Base-by-base conservation (phyloP, 2,113 vertebrate species). In the Gavia stellata region DNA sequence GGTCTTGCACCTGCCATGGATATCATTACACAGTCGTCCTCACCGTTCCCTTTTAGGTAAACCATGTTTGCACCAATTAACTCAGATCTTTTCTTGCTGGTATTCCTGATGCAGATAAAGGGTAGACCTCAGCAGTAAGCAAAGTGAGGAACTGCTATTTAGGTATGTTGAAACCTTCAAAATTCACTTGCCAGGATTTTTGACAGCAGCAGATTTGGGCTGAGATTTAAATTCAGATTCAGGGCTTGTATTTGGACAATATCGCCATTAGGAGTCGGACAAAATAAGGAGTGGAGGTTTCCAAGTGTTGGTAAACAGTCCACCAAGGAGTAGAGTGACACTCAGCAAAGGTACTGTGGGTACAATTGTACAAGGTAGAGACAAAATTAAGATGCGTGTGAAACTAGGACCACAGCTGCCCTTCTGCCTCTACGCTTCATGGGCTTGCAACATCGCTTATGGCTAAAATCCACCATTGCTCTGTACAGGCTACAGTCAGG, bases 1-100 rank as follows among this genome's bases (percentile, higher is more conserved):
- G 21, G 25, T 50, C 31, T 58, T 66, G 33, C 9, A 44, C 28
- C n/a, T 2, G 1, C 7, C 0, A 0, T 10, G 7, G 12, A 4
- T 79, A 42, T 40, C 14, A 2, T 44, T 59, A 14, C 9, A 49
- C 8, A 28, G 45, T 12, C 7, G 3, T 34, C 26, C 6, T 44
- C 78, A 66, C 17, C 1, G 1, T n/a, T 83, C n/a, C 28, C 33
- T 92, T 68, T 33, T 17, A 45, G 45, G 34, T 52, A 70, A 88
- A 55, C 18, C 2, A 82, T 66, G 67, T 31, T 20, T 4, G 3
- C 18, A 74, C 23, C 24, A 36, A 23, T 63, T 59, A 67, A 79
- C 8, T 58, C 5, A 8, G 26, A 36, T 44, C 11, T 87, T 88
- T 66, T 20, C 36, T 74, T 49, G 24, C 47, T 84, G 26, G 6